phyloP scores from a whole-genome alignment of 1,140 invertebrate genomes.

The Aphidius gifuensis region DNA sequence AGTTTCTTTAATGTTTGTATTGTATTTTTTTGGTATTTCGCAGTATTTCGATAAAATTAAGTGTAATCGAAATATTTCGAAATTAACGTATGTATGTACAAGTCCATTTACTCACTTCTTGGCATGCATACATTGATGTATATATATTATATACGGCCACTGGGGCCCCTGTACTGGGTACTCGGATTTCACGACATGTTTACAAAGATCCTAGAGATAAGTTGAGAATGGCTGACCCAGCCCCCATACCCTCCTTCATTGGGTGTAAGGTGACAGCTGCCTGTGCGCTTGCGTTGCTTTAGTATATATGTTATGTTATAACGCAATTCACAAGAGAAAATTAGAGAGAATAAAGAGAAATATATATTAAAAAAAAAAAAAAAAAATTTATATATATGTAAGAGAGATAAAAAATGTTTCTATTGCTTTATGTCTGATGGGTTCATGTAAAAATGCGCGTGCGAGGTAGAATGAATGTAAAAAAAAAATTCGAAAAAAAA shows the following conservation, averaged over 20 bases:
- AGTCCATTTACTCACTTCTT: too few species aligned
- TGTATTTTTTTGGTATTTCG: too few species aligned
- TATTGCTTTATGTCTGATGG: too few species aligned
- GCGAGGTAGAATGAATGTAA: not conserved
- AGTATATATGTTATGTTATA: conserved; percentile 16
- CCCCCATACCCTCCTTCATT: conserved; percentile 34
- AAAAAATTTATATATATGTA: not conserved
- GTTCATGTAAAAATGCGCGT: too few species aligned
- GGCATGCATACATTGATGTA: too few species aligned
- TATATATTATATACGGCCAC: conserved; percentile 30
- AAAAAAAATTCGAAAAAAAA: not conserved
- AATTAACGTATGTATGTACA: too few species aligned
- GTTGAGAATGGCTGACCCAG: conserved; percentile 55
- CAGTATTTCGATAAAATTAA: too few species aligned
- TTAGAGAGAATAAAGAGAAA: not conserved
- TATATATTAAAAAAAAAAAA: not conserved
- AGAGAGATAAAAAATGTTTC: too few species aligned
- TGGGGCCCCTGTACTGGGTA: conserved; percentile 40
- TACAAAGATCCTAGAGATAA: conserved; percentile 58
- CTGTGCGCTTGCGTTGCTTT: conserved; percentile 39
- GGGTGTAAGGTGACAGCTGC: conserved; percentile 57
- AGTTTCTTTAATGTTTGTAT: too few species aligned
- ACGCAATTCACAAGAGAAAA: not conserved
- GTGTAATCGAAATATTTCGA: too few species aligned
- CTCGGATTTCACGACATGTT: conserved; percentile 58